A percentile compares a stretch with the other conserved stretches of the same genome.
Conservation (phyloP, 2,888 invertebrate genomes). For the Ophioninae sp. region DNA sequence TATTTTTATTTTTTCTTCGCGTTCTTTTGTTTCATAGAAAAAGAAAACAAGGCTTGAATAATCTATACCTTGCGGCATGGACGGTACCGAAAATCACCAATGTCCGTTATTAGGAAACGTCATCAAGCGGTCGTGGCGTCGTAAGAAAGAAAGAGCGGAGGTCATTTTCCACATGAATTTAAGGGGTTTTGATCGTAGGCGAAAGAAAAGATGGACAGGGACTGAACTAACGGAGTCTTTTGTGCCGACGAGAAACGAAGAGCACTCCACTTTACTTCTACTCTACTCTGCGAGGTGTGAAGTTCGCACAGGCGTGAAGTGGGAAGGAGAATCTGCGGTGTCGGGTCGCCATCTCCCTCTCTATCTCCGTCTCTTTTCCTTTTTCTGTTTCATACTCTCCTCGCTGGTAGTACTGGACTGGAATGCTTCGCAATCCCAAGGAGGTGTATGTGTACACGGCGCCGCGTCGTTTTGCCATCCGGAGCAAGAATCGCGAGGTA, state of each 20-base stretch:
- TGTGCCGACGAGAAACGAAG: constrained; percentile 72
- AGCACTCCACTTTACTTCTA: constrained; percentile 73
- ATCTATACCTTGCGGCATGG: not conserved
- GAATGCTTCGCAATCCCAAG: constrained; percentile 52
- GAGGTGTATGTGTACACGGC: constrained; percentile 37
- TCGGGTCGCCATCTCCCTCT: constrained; percentile 20
- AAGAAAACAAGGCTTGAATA: no score
- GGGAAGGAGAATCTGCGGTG: constrained; percentile 57
- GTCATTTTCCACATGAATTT: constrained; percentile 32
- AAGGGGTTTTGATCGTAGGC: constrained; percentile 23
- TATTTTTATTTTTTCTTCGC: not conserved
- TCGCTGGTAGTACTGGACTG: constrained; percentile 38
- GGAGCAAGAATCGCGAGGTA: constrained; percentile 34
- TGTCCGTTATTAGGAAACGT: constrained; percentile 26
- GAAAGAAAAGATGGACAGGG: constrained; percentile 42
- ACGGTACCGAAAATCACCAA: not conserved
- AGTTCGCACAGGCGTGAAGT: constrained; percentile 73
- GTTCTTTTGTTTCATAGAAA: no score
- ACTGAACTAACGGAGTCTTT: constrained; percentile 59
- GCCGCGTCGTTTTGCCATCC: constrained; percentile 47
- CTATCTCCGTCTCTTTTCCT: constrained; percentile 8
- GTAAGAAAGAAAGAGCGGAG: constrained; percentile 24
- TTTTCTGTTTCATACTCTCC: constrained; percentile 23
- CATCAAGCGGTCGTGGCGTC: constrained; percentile 21
- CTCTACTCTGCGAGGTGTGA: constrained; percentile 73